Percentiles rank a stretch among this genome's conserved stretches.
phyloP scores from a whole-genome alignment of 2,113 vertebrate species.

The Dolichallabes microphthalmus region DNA sequence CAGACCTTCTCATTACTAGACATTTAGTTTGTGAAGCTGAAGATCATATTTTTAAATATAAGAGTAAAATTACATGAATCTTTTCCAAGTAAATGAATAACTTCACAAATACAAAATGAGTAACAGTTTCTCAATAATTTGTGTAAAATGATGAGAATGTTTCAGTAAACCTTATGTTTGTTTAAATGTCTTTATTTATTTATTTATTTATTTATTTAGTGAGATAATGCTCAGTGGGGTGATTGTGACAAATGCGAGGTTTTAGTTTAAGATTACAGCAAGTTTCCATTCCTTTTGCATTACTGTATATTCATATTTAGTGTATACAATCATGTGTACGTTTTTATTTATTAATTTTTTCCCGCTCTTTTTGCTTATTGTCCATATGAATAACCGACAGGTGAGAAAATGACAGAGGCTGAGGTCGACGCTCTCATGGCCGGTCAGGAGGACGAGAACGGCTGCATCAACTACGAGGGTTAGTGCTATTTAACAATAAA shows the following conservation, averaged over 20 bases:
- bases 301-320: neutral
- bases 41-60: no score
- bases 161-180: no score
- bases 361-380: neutral
- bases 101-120: no score
- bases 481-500: constrained; percentile 37
- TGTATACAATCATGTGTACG: neutral
- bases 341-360: neutral
- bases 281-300: neutral
- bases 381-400: constrained; percentile 62
- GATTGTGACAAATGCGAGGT: neutral
- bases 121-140: no score
- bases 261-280: neutral
- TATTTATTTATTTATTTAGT: no score
- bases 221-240: no score
- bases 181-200: no score
- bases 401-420: constrained; percentile 93
- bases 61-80: no score
- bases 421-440: constrained; percentile 91
- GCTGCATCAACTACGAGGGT: constrained; percentile 97
- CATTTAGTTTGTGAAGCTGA: no score
- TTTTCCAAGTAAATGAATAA: no score
- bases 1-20: no score
- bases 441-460: constrained; percentile 96
- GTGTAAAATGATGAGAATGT: no score